Percentiles rank a stretch among this genome's conserved stretches.
These are phyloP conservation scores for Lasioglossum lativentre DNA, from an alignment of 2,888 invertebrate genomes.

Conservation along the genomic window DNA sequence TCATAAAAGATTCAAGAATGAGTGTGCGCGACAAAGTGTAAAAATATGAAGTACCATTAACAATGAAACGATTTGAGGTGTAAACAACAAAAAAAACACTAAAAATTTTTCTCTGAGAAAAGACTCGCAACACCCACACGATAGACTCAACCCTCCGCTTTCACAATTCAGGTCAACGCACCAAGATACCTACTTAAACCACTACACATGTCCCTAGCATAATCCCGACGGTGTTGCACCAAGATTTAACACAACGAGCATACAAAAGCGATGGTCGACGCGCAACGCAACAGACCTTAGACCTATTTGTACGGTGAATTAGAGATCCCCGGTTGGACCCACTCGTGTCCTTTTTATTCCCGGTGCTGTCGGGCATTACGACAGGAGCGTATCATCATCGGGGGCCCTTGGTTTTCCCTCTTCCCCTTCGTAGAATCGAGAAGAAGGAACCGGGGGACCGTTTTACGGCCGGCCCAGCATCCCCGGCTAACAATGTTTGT, in stretches of 20 bases:
- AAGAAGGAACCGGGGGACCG: conserved; percentile 36
- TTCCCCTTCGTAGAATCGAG: conserved; percentile 26
- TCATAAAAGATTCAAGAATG: background rate
- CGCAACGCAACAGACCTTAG: background rate
- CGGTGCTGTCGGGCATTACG: conserved; percentile 8
- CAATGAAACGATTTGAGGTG: too few relatives aligned
- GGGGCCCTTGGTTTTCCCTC: background rate
- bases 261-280: background rate
- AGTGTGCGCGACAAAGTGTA: background rate
- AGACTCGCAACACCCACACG: background rate
- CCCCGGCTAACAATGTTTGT: conserved; percentile 71
- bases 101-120: background rate
- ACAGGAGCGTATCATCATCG: conserved; percentile 24
- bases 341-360: background rate
- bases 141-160: background rate
- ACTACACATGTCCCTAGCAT: background rate
- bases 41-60: too few relatives aligned
- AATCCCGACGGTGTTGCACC: background rate
- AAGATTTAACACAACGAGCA: conserved; percentile 1
- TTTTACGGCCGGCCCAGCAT: conserved; percentile 40
- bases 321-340: background rate
- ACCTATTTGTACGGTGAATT: conserved; percentile 12
- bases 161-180: background rate
- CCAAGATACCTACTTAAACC: conserved; percentile 4
- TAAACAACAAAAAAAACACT: background rate